phyloP scores from a whole-genome alignment of 2,113 vertebrate genomes.

The Ornithorhynchus anatinus region DNA sequence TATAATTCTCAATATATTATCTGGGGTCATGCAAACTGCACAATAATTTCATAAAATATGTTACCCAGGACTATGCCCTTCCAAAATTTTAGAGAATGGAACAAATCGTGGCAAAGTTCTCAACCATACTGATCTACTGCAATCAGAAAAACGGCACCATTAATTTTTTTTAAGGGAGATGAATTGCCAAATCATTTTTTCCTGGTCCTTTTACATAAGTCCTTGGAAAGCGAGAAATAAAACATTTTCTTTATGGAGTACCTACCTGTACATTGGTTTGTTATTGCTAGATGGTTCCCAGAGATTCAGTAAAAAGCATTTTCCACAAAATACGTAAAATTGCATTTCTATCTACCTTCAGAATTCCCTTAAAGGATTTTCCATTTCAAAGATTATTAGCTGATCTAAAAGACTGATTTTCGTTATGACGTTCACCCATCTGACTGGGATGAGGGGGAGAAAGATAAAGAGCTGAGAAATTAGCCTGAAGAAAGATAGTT shows the following conservation, averaged over 20 bases:
- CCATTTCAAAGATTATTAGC: background rate
- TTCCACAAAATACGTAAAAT: background rate
- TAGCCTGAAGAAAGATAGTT: background rate
- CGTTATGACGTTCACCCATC: background rate
- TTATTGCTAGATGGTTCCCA: background rate
- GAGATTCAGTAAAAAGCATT: background rate
- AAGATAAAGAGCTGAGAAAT: background rate
- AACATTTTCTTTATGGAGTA: background rate
- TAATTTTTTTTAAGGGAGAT: background rate
- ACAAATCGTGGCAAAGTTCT: background rate
- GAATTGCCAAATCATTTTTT: background rate
- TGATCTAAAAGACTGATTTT: background rate
- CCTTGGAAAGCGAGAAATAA: background rate
- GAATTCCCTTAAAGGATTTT: background rate
- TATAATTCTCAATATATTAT: background rate
- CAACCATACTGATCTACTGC: background rate
- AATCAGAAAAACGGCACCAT: conserved; percentile 11
- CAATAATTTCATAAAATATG: conserved; percentile 2
- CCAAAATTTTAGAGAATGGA: conserved; percentile 22
- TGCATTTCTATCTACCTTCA: background rate
- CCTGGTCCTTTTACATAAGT: background rate
- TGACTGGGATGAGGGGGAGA: background rate
- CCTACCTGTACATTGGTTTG: background rate
- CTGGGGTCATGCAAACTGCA: background rate
- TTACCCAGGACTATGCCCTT: conserved; percentile 6